Evolutionary conservation across 2,888 invertebrate genomes (phyloP).

Genomic region (Poecilobothrus nobilitatus): DNA sequence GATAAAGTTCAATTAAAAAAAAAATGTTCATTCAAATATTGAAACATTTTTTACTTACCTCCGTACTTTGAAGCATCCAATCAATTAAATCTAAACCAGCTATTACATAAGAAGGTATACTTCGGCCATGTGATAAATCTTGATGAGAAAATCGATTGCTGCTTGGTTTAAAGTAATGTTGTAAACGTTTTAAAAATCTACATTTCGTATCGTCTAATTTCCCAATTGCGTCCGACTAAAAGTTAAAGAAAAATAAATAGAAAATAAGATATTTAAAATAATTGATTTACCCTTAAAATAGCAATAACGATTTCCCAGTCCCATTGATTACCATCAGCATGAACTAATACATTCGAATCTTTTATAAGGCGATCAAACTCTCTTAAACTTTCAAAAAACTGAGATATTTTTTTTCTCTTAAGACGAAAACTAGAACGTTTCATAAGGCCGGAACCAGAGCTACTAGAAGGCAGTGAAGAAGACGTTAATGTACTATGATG

Average conservation of each 20-base stretch:
- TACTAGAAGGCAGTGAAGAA: conserved; percentile 15
- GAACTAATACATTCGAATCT: conserved; percentile 71
- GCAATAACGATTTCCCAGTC: conserved; percentile 87
- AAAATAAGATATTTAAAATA: conserved; percentile 26
- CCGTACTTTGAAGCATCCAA: conserved; percentile 36
- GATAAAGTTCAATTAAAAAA: conserved; percentile 4
- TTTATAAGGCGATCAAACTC: conserved; percentile 62
- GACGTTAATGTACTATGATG: conserved; percentile 9
- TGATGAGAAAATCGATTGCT: conserved; percentile 79
- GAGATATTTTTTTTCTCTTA: conserved; percentile 45
- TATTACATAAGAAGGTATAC: conserved; percentile 38
- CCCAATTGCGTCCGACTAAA: conserved; percentile 46
- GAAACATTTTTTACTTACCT: conserved; percentile 26
- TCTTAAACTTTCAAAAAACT: conserved; percentile 48
- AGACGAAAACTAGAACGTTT: conserved; percentile 39
- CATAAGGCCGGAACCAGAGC: conserved; percentile 26
- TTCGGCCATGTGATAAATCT: conserved; percentile 52
- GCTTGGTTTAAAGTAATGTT: conserved; percentile 80
- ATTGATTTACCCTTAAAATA: conserved; percentile 60
- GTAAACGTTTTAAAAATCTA: conserved; percentile 64
- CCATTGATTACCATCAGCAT: conserved; percentile 77
- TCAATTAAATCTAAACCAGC: conserved; percentile 42
- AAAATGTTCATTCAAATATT: too few species aligned
- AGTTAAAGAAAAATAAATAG: conserved; percentile 23
- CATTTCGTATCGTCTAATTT: conserved; percentile 59